Evolutionary conservation across 2,888 invertebrate genomes (phyloP).

Genomic region (Trachelus troglodyta): DNA sequence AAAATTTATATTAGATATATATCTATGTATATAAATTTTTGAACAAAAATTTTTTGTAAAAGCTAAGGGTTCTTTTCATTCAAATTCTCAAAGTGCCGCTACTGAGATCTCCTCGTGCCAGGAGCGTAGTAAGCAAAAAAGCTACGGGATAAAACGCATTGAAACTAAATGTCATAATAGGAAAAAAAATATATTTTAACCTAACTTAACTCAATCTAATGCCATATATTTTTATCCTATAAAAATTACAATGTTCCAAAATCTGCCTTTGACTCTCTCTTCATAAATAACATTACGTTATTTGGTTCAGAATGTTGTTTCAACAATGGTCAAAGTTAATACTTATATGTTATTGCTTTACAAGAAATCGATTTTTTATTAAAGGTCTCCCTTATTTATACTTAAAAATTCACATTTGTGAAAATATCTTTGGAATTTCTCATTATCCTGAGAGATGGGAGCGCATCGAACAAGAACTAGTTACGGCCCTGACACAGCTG

Average conservation of each 20-base stretch:
- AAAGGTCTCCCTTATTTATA: not conserved
- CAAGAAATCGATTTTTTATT: not conserved
- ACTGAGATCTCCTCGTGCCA: not conserved
- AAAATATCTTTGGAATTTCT: not conserved
- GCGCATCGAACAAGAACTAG: not conserved
- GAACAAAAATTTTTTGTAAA: not conserved
- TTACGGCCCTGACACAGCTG: constrained; percentile 63
- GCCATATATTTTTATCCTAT: not conserved
- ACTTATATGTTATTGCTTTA: not conserved
- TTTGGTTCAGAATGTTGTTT: not conserved
- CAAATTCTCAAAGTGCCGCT: not conserved
- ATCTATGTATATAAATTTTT: too few relatives aligned
- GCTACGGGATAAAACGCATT: not conserved
- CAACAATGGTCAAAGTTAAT: not conserved
- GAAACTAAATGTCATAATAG: not conserved
- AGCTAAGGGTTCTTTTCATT: not conserved
- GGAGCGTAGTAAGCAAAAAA: not conserved
- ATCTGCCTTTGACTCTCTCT: not conserved
- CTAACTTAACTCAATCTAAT: not conserved
- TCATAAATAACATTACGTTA: not conserved
- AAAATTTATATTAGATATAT: too few relatives aligned
- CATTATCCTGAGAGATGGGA: not conserved
- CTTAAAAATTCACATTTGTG: not conserved
- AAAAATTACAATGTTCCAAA: not conserved
- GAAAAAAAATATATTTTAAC: not conserved